Percentiles rank a stretch among this genome's conserved stretches.
These are phyloP conservation scores for Pipistrellus kuhlii DNA, from an alignment of 2,797 vertebrate genomes.

Conservation along the genomic window DNA sequence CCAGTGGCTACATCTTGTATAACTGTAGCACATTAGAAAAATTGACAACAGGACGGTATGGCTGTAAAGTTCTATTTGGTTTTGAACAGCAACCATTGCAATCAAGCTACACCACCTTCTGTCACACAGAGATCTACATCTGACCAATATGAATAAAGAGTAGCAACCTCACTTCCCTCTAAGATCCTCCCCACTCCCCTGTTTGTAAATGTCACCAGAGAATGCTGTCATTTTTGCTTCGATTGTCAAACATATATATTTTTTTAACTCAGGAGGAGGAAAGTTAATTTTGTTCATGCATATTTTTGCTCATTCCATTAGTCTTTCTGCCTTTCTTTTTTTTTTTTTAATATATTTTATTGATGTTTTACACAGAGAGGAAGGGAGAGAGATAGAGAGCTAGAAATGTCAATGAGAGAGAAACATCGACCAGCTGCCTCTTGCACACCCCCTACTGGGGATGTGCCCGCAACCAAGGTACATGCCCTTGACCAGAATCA, in stretches of 20 bases:
- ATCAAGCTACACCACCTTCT: background rate
- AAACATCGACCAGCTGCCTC: no score
- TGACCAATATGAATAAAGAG: background rate
- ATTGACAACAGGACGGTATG: background rate
- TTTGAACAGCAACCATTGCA: background rate
- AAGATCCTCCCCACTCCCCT: background rate
- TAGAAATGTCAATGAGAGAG: no score
- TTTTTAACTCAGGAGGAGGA: background rate
- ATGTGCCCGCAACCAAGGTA: no score
- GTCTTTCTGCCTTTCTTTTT: conserved; percentile 11
- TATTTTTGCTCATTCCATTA: background rate
- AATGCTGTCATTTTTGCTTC: background rate
- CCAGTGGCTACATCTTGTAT: background rate
- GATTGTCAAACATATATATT: background rate
- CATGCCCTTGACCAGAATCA: no score
- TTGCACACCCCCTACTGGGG: no score
- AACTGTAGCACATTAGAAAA: background rate
- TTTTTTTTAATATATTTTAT: no score
- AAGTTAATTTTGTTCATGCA: background rate
- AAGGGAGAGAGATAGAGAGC: no score
- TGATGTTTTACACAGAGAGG: no score
- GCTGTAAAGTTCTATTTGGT: background rate
- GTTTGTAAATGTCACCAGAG: background rate
- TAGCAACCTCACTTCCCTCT: background rate
- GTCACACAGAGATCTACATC: background rate